phyloP scores from a whole-genome alignment of 2,888 invertebrate genomes.

The Xestia xanthographa region DNA sequence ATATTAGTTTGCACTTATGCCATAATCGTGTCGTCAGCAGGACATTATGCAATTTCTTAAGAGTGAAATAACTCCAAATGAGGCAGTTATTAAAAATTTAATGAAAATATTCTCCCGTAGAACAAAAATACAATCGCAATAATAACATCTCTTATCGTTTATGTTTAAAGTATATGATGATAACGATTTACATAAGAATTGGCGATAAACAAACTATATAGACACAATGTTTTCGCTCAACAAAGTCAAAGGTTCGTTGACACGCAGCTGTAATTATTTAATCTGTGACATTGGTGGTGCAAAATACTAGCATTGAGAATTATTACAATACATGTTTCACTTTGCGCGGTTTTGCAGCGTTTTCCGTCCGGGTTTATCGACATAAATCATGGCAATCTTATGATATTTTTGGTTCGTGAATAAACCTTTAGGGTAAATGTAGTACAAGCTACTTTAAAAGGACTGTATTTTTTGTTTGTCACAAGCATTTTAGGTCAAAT shows the following conservation, averaged over 20 bases:
- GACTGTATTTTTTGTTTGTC: constrained; percentile 42
- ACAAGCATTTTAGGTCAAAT: constrained; percentile 12
- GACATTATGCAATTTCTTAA: not conserved
- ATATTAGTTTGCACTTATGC: not conserved
- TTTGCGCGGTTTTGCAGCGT: constrained; percentile 15
- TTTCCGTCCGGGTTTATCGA: constrained; percentile 44
- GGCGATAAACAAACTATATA: constrained; percentile 66
- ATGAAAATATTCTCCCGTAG: not conserved
- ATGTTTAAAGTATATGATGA: constrained; percentile 53
- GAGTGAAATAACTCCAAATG: not conserved
- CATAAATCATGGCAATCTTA: constrained; percentile 52
- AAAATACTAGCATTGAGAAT: constrained; percentile 42
- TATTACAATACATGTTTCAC: constrained; percentile 20
- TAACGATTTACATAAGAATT: constrained; percentile 76
- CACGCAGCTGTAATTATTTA: constrained; percentile 63
- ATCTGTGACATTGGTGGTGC: constrained; percentile 67
- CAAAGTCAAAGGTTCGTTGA: constrained; percentile 76
- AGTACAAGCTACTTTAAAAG: not conserved
- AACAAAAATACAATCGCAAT: constrained; percentile 35
- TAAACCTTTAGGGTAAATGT: constrained; percentile 3
- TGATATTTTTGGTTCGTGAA: constrained; percentile 36
- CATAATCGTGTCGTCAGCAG: not conserved
- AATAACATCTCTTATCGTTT: constrained; percentile 58
- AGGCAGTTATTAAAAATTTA: not conserved
- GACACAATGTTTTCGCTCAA: constrained; percentile 66